A percentile compares a stretch with the other conserved stretches of the same genome.
phyloP scores from a whole-genome alignment of 2,888 invertebrate species.

The Tanaodytes sp. region DNA sequence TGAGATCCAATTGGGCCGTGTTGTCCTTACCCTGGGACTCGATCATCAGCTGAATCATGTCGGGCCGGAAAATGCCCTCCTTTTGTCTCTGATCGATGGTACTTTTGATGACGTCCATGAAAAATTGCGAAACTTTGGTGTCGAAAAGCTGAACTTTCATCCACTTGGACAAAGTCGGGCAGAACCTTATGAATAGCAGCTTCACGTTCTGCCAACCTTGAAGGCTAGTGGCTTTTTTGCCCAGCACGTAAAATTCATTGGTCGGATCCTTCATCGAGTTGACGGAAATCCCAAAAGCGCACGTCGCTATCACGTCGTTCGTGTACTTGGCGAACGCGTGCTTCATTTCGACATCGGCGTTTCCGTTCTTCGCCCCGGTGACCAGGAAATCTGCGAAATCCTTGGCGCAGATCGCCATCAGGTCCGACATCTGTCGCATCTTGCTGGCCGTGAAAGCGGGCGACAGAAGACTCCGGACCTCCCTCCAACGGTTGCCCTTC shows the following conservation, averaged over 20 bases:
- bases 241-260: background rate
- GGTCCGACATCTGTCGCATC: background rate
- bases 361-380: background rate
- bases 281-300: background rate
- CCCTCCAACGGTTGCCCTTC: background rate
- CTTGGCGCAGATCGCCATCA: background rate
- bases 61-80: background rate
- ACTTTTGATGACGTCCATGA: background rate
- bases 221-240: background rate
- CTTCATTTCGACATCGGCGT: background rate
- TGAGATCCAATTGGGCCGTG: background rate
- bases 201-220: background rate
- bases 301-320: background rate
- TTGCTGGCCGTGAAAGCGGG: background rate
- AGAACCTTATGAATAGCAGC: background rate
- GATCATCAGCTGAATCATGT: slow-evolving; percentile 1
- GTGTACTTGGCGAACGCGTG: background rate
- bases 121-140: background rate
- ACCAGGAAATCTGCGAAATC: background rate
- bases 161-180: background rate
- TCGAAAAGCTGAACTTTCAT: background rate
- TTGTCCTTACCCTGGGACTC: background rate
- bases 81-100: background rate
- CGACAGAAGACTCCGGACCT: background rate
- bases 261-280: background rate